Evolutionary conservation across 2,888 invertebrate genomes (phyloP).

Genomic region (Nymphalis urticae): DNA sequence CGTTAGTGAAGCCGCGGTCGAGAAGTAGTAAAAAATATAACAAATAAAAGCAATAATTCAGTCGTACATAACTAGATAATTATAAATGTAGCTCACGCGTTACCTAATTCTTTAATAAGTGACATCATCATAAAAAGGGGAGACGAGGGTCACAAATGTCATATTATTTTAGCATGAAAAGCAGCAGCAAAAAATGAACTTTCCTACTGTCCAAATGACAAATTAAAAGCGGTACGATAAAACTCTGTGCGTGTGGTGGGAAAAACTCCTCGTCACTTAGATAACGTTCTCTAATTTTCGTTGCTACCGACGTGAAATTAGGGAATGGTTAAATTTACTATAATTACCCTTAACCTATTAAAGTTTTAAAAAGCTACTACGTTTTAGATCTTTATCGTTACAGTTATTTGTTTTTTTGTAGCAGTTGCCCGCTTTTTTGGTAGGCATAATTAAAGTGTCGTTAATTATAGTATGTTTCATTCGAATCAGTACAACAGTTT

Average conservation of each 20-base stretch:
- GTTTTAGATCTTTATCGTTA: too few species aligned
- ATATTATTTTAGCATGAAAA: conserved; percentile 64
- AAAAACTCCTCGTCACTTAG: conserved; percentile 43
- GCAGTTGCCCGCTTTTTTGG: too few species aligned
- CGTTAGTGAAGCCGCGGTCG: background rate
- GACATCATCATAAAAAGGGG: conserved; percentile 57
- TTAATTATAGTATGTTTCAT: too few species aligned
- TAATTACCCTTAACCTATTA: background rate
- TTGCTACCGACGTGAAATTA: conserved; percentile 22
- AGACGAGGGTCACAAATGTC: conserved; percentile 69
- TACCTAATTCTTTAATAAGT: conserved; percentile 37
- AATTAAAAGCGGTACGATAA: conserved; percentile 57
- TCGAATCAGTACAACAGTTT: too few species aligned
- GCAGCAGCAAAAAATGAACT: conserved; percentile 61
- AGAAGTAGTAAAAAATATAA: background rate
- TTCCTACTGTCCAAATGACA: conserved; percentile 65
- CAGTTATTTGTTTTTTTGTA: too few species aligned
- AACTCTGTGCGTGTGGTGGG: conserved; percentile 41
- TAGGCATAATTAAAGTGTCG: too few species aligned
- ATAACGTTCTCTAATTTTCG: conserved; percentile 35
- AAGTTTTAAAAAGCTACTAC: too few species aligned
- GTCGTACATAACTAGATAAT: conserved; percentile 22
- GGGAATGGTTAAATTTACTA: background rate
- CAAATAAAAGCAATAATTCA: conserved; percentile 1
- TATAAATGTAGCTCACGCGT: conserved; percentile 42